Evolutionary conservation across 2,888 invertebrate genomes (phyloP), one percentile per base, ranked within the genome.

Genomic region (Caenorhabditis sinica): DNA sequence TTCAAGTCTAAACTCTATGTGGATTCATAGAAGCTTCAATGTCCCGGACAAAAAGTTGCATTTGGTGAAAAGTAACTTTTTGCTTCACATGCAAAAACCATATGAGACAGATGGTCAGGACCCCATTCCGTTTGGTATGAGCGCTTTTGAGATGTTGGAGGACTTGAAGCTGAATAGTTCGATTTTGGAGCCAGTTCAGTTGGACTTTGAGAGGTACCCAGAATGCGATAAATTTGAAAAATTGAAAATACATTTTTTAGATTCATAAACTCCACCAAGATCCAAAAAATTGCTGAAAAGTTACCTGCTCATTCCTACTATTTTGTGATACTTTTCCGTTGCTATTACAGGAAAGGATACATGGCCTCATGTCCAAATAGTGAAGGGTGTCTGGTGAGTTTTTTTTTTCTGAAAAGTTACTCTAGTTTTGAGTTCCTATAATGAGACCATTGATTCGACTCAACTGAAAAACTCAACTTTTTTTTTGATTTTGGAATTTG

Each of bases 11-110:
- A 80, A 86, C 43, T 77, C 84, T 5, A 74, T 82, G 25, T 86
- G 86, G 86, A 86, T 86, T 20, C 86, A 86, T 40, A 71, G 82
- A 75, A 82, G 84, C 4, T 77, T 61, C 43, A 77, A 69, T 30
- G 60, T 60, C 9, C 69, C 60, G 9, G 69, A 69, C 13, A 49
- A 69, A 9, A 58, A 77, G 25, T n/a, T 51, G 20, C 36, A 20
- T n/a, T 15, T 36, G 36, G 69, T 61, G n/a, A 25, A 40, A 6
- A 51, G 53, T 11, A 77, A 77, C 15, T 77, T 69, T 23, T 20
- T 76, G 23, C 45, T 60, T 1, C 76, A 76, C 33, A 30, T 76
- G n/a, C 76, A 76, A 33, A 76, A 69, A 51, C 77, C 77, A 20
- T 40, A n/a, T n/a, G 69, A 69, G 45, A 49, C 23, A 11, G 66